These are phyloP conservation scores for Noctuana brunneofusca DNA, from an alignment of 2,888 invertebrate genomes.

Conservation along the genomic window DNA sequence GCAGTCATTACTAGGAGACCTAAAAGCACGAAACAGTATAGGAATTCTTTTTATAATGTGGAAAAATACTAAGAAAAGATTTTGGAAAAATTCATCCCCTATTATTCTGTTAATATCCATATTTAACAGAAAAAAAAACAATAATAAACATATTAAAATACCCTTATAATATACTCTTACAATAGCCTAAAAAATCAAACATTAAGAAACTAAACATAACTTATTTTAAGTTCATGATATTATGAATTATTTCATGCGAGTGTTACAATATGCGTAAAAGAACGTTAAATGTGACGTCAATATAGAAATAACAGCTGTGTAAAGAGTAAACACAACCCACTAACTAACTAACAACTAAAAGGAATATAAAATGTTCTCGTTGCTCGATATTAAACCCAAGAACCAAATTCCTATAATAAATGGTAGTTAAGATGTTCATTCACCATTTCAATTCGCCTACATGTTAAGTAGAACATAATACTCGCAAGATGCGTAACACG, in stretches of 20 bases:
- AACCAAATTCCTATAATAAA: background rate
- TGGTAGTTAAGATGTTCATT: conserved; percentile 49
- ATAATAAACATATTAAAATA: too few species aligned
- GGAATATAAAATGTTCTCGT: too few species aligned
- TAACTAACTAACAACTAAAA: background rate
- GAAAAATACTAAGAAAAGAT: too few species aligned
- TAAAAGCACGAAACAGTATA: too few species aligned
- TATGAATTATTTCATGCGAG: background rate
- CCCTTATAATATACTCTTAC: too few species aligned
- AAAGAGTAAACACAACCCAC: conserved; percentile 2
- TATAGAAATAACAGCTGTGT: conserved; percentile 4
- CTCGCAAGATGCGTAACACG: conserved; percentile 33
- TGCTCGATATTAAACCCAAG: background rate
- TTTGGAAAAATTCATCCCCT: too few species aligned
- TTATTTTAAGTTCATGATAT: background rate
- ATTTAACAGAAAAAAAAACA: too few species aligned
- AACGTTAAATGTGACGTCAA: conserved; percentile 1
- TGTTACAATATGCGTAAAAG: background rate
- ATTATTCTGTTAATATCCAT: too few species aligned
- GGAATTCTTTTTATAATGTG: too few species aligned
- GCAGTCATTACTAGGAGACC: too few species aligned
- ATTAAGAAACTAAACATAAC: background rate
- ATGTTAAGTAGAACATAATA: conserved; percentile 53
- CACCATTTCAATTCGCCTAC: conserved; percentile 63
- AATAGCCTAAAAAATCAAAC: too few species aligned